Base-by-base conservation (phyloP, 2,888 invertebrate genomes). In the Agriotes lineatus region DNA sequence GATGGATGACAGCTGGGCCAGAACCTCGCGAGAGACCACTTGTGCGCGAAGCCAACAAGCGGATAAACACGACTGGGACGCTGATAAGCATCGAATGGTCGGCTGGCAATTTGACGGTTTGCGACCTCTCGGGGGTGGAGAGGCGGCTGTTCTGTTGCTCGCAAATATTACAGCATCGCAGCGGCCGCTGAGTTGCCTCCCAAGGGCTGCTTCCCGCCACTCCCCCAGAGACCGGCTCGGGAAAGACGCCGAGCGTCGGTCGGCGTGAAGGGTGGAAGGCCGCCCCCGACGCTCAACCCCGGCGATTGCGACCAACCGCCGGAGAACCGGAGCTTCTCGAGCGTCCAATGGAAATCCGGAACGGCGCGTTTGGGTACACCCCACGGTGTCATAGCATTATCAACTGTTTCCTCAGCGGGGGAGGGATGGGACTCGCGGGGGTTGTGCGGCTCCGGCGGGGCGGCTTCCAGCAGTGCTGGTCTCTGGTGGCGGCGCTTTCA, bases 131-230 rank as follows among this genome's bases (percentile, higher is more conserved):
- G 79, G 76, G 79, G 78, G 80, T 78, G 79, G 79, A 78, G 79
- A 75, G 76, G 76, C 72, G 75, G 72, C 71, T 75, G 75, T 73
- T 76, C 76, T 75, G 76, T 75, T 69, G 62, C 74, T 74, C 72
- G 72, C 73, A 73, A 74, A 73, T 73, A 72, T 75, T 72, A 74
- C 70, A 71, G 72, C 69, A 72, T 69, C 60, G 73, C 68, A 70
- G 71, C 74, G 73, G 68, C 71, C 73, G 71, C 74, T 70, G 75
- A 74, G 77, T 76, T 84, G 82, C 84, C 86, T 86, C 84, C 84
- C 85, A 82, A 85, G 84, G 86, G 85, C 85, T 85, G 85, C 85
- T 85, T 85, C 85, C 83, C 79, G 80, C 85, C 86, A 87, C 79
- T 78, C 81, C 80, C 75, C 82, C 86, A 85, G 85, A 87, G 81